Percentiles rank a stretch among this genome's conserved stretches.
Conservation (phyloP, 2,113 vertebrate genomes). For the Varanus salvator region DNA sequence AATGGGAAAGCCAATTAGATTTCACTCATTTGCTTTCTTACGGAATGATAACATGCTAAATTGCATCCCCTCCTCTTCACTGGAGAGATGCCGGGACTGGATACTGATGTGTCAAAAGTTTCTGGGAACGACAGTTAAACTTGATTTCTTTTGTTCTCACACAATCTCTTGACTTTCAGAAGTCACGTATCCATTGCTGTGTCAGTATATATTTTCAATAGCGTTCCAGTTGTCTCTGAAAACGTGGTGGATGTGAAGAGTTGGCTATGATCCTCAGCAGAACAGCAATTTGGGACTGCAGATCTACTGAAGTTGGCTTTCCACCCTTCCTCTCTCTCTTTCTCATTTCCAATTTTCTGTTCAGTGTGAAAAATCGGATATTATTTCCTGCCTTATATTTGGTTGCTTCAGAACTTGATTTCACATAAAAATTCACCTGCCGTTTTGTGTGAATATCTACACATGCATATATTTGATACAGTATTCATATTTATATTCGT, state of each 20-base stretch:
- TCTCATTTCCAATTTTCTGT: no score
- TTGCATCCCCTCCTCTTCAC: constrained; percentile 47
- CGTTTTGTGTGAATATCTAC: no score
- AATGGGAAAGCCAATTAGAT: constrained; percentile 67
- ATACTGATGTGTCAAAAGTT: constrained; percentile 41
- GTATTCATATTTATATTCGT: no score
- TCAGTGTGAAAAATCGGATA: no score
- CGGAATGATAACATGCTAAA: constrained; percentile 39
- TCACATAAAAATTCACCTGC: no score
- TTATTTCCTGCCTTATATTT: no score
- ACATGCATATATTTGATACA: no score
- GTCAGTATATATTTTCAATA: not conserved
- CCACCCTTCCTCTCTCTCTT: no score
- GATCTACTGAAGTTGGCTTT: no score
- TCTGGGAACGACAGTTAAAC: constrained; percentile 4
- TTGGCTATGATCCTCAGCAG: not conserved
- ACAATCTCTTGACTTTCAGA: not conserved
- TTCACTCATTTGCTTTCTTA: constrained; percentile 51
- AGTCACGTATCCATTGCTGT: accelerated
- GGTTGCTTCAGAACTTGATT: no score
- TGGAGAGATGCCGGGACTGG: not conserved
- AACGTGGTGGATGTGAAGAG: no score
- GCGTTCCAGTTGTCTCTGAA: not conserved
- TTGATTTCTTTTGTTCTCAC: accelerated
- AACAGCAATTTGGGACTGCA: not conserved